These are phyloP conservation scores for Pholis gunnellus DNA, from an alignment of 2,113 vertebrate species.

Conservation along the genomic window DNA sequence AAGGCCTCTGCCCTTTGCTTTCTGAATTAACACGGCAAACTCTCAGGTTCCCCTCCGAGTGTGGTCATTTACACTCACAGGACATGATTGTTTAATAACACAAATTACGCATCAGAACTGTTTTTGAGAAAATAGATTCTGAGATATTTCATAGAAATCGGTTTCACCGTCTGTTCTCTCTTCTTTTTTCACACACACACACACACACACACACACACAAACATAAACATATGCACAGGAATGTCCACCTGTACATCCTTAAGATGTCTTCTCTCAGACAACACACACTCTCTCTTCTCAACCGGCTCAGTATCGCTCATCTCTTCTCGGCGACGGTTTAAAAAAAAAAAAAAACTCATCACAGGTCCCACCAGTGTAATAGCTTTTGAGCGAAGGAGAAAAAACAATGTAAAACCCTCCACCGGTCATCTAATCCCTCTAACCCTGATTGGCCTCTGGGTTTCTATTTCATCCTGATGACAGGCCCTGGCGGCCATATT, in stretches of 20 bases:
- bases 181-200: not conserved
- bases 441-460: slow-evolving; percentile 34
- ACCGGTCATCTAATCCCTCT: slow-evolving; percentile 57
- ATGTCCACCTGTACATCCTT: slow-evolving; percentile 17
- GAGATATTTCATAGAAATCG: not conserved
- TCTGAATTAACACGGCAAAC: not conserved
- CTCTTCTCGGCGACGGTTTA: not conserved
- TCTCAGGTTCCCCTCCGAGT: slow-evolving; percentile 7
- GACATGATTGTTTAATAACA: not conserved
- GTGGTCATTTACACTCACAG: not conserved
- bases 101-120: not conserved
- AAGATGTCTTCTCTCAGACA: too few species aligned
- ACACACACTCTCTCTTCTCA: not conserved
- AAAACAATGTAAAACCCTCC: slow-evolving; percentile 30
- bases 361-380: slow-evolving; percentile 3
- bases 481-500: slow-evolving; percentile 65
- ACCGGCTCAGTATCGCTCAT: not conserved
- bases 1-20: not conserved
- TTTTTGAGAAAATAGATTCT: not conserved
- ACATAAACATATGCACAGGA: not conserved
- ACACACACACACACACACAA: not conserved
- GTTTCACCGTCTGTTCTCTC: not conserved
- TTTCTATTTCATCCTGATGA: slow-evolving; percentile 55
- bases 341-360: slow-evolving; percentile 18
- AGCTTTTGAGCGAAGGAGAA: slow-evolving; percentile 10